A percentile compares a stretch with the other conserved stretches of the same genome.
Conservation (phyloP, 2,113 vertebrate genomes). For the Ivindomyrus marchei region DNA sequence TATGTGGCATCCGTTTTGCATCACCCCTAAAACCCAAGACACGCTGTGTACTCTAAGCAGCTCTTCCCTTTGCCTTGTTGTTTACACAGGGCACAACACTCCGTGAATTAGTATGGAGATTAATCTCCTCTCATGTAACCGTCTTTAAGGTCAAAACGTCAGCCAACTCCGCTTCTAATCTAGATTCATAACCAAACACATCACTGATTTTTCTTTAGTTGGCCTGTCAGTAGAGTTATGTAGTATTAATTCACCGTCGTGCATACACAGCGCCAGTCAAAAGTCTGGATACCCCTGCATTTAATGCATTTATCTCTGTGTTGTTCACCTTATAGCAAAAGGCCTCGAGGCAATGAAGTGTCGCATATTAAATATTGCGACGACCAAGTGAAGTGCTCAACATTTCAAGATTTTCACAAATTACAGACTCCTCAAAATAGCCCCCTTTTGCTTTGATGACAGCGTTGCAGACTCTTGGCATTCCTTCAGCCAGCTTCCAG, state of each 20-base stretch:
- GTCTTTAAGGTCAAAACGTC: conserved; percentile 1
- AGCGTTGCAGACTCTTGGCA: background rate
- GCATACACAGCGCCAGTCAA: background rate
- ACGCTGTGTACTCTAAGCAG: background rate
- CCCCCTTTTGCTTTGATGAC: background rate
- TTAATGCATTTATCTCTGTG: background rate
- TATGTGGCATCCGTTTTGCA: background rate
- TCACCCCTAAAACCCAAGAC: background rate
- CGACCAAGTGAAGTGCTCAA: background rate
- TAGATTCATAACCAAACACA: conserved; percentile 1
- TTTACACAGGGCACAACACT: background rate
- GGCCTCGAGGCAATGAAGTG: background rate
- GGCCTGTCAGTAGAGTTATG: background rate
- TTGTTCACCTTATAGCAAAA: background rate
- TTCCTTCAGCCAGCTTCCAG: background rate
- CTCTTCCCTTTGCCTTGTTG: background rate
- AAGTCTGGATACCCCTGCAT: background rate
- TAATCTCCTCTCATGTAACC: background rate
- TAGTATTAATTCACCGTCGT: background rate
- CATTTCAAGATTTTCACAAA: background rate
- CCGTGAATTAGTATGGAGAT: background rate
- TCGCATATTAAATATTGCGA: background rate
- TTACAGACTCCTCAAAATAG: background rate
- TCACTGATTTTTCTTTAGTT: background rate
- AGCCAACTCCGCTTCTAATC: background rate